These are phyloP conservation scores for Epizoanthus ramosus DNA, from an alignment of 92 coral and sea anemone species.

Conservation along the genomic window DNA sequence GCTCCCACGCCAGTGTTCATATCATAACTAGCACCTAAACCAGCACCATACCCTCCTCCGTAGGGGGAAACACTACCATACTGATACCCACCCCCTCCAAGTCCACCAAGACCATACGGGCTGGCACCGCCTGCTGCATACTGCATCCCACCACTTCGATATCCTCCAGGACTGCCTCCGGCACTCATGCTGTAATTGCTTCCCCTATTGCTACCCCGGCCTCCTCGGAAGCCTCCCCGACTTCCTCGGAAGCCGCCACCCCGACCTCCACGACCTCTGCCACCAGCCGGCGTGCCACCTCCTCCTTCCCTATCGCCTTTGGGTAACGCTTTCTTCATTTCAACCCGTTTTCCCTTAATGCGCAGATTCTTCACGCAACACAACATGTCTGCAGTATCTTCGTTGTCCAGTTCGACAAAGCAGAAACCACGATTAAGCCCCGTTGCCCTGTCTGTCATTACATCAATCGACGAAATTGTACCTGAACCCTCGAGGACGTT, in stretches of 20 bases:
- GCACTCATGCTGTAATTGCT: slow-evolving; percentile 33
- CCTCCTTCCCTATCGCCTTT: slow-evolving; percentile 52
- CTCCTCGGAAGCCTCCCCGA: slow-evolving; percentile 45
- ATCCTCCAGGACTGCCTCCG: slow-evolving; percentile 36
- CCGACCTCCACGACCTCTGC: slow-evolving; percentile 62
- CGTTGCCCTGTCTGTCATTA: slow-evolving; percentile 64
- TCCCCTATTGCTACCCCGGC: slow-evolving; percentile 30
- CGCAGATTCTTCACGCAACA: slow-evolving; percentile 75
- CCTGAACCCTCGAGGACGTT: slow-evolving; percentile 48
- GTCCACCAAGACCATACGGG: not conserved
- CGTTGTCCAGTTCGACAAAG: slow-evolving; percentile 78
- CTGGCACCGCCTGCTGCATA: not conserved
- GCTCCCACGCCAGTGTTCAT: not conserved
- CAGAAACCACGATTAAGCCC: slow-evolving; percentile 72
- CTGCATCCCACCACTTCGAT: slow-evolving; percentile 22
- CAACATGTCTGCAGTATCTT: slow-evolving; percentile 75
- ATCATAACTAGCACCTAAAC: not conserved
- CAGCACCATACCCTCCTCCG: slow-evolving; percentile 21
- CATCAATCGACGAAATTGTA: slow-evolving; percentile 46
- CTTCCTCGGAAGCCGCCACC: slow-evolving; percentile 51
- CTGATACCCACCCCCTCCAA: not conserved
- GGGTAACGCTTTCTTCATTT: slow-evolving; percentile 80
- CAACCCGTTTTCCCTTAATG: slow-evolving; percentile 72
- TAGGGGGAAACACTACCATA: not conserved
- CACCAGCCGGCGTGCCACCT: slow-evolving; percentile 40